These are phyloP conservation scores for Tachycineta bicolor DNA, from an alignment of 2,113 vertebrate genomes.

Conservation along the genomic window DNA sequence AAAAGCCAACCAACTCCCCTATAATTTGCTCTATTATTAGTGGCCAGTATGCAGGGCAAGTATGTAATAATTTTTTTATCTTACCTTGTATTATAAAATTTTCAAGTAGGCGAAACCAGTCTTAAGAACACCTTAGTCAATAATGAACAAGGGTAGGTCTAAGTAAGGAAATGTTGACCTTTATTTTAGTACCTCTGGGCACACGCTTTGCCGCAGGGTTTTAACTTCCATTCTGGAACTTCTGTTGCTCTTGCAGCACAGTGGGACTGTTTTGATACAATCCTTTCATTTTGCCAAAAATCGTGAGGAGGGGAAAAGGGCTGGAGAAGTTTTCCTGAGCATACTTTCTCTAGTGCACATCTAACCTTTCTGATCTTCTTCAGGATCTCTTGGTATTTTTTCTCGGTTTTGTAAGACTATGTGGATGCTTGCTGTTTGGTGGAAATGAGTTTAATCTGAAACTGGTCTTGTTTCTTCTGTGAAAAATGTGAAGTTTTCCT, in stretches of 20 bases:
- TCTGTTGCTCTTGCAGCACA: neutral
- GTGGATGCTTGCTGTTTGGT: neutral
- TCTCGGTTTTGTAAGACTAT: neutral
- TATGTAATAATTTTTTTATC: neutral
- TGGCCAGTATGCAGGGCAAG: neutral
- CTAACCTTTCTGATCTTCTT: neutral
- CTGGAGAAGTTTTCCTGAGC: neutral
- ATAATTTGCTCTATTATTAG: neutral
- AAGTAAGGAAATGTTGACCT: neutral
- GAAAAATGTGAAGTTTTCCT: neutral
- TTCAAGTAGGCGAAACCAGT: neutral
- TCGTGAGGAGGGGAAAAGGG: neutral
- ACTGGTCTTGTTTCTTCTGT: neutral
- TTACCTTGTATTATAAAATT: neutral
- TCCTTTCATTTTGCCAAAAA: neutral
- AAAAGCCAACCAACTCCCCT: neutral
- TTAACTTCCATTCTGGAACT: neutral
- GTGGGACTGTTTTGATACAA: neutral
- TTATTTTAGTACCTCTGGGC: neutral
- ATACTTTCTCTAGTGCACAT: neutral
- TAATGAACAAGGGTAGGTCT: neutral
- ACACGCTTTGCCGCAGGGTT: neutral
- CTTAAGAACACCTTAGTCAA: neutral
- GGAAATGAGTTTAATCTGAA: neutral
- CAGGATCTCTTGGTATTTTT: neutral